phyloP scores from a whole-genome alignment of 2,888 invertebrate genomes.

The Drosophila prolongata region DNA sequence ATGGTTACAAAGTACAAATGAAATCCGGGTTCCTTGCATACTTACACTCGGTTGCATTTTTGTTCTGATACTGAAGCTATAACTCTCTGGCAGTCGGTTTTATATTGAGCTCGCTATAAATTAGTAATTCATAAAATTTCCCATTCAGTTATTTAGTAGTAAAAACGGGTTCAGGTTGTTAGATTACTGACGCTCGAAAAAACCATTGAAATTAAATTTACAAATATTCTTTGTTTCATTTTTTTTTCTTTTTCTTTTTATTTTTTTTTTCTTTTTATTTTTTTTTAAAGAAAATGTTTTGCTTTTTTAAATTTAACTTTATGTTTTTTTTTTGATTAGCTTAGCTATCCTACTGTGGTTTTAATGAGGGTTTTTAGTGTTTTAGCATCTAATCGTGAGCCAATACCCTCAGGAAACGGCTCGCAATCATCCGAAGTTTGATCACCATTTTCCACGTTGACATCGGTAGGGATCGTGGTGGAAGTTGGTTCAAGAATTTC shows the following conservation, averaged over 20 bases:
- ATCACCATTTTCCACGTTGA: background rate
- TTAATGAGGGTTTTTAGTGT: background rate
- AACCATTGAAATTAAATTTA: too few species aligned
- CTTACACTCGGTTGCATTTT: constrained; percentile 34
- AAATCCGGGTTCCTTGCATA: constrained; percentile 13
- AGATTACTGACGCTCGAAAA: background rate
- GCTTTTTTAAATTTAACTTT: too few species aligned
- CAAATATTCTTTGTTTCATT: background rate
- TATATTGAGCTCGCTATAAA: constrained; percentile 5
- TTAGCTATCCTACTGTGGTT: background rate
- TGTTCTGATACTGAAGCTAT: constrained; percentile 12
- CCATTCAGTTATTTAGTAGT: background rate
- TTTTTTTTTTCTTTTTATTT: too few species aligned
- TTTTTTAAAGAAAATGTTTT: too few species aligned
- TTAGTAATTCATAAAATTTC: constrained; percentile 4
- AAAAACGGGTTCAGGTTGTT: constrained; percentile 6
- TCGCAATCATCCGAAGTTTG: background rate
- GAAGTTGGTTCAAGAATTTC: background rate
- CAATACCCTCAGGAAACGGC: background rate
- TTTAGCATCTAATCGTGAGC: background rate
- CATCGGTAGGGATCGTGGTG: background rate
- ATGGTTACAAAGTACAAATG: background rate
- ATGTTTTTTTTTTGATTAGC: too few species aligned
- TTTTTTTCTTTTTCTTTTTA: too few species aligned
- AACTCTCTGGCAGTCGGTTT: constrained; percentile 3